These are phyloP conservation scores for Centroberyx gerrardi DNA, from an alignment of 2,797 vertebrate genomes.

Conservation along the genomic window DNA sequence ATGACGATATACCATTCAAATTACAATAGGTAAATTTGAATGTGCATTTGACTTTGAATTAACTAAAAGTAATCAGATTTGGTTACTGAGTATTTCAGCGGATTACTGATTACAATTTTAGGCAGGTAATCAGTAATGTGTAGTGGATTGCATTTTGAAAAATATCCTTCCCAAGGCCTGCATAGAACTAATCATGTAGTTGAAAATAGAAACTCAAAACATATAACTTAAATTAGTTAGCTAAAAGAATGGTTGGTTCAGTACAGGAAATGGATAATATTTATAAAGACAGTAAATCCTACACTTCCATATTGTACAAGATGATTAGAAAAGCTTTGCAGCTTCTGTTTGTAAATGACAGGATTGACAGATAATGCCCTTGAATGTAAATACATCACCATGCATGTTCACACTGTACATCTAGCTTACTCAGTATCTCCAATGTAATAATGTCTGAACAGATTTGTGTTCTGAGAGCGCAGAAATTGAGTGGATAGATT, in stretches of 20 bases:
- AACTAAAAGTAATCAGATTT: background rate
- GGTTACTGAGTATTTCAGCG: too few relatives aligned
- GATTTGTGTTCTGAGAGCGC: background rate
- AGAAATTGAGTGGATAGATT: background rate
- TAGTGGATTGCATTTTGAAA: background rate
- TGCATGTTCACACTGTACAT: slow-evolving; percentile 27
- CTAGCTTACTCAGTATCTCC: background rate
- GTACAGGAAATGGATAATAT: background rate
- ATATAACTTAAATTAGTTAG: background rate
- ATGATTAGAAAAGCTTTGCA: background rate
- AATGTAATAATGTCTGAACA: background rate
- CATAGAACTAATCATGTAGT: too few relatives aligned
- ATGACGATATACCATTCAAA: too few relatives aligned
- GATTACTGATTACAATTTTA: background rate
- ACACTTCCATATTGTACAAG: slow-evolving; percentile 16
- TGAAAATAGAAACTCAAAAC: too few relatives aligned
- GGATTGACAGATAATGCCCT: slow-evolving; percentile 8
- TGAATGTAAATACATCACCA: slow-evolving; percentile 15
- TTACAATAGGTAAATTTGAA: too few relatives aligned
- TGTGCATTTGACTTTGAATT: too few relatives aligned
- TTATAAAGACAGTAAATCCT: slow-evolving; percentile 8
- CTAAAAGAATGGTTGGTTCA: background rate
- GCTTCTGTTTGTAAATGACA: background rate
- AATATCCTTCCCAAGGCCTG: background rate
- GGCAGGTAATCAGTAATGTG: background rate